Evolutionary conservation across 1,140 invertebrate species (phyloP).

Genomic region (Proales similis): DNA sequence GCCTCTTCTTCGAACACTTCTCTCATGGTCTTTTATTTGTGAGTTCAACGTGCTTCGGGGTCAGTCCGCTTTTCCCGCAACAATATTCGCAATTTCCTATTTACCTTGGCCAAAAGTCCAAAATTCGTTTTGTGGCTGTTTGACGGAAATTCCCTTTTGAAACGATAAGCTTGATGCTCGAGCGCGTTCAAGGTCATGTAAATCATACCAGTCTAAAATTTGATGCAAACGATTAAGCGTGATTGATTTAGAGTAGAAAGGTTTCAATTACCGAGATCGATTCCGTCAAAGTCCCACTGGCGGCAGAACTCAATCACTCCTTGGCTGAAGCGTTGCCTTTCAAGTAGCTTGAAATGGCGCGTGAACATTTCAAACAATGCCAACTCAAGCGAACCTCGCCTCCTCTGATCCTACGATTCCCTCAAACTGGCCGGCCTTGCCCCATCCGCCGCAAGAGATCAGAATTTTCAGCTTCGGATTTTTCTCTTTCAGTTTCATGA

Average conservation of each 20-base stretch:
- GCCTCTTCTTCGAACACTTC: conserved; percentile 61
- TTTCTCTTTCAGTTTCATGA: conserved; percentile 62
- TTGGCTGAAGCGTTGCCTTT: conserved; percentile 6
- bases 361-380: background rate
- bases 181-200: background rate
- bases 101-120: conserved; percentile 33
- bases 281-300: conserved; percentile 37
- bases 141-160: conserved; percentile 32
- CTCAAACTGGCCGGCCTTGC: conserved; percentile 26
- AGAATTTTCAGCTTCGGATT: conserved; percentile 66
- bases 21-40: conserved; percentile 59
- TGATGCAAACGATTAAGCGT: background rate
- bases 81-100: too few relatives aligned
- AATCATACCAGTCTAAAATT: background rate
- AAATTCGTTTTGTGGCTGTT: conserved; percentile 21
- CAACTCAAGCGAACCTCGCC: background rate
- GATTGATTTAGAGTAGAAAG: background rate
- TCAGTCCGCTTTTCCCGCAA: background rate
- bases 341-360: background rate
- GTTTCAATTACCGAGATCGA: conserved; percentile 37
- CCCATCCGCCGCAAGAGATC: conserved; percentile 76
- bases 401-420: conserved; percentile 15
- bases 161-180: background rate
- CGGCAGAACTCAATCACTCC: conserved; percentile 32
- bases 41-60: background rate